These are phyloP conservation scores for Taenaris catops DNA, from an alignment of 2,888 invertebrate genomes.

Conservation along the genomic window DNA sequence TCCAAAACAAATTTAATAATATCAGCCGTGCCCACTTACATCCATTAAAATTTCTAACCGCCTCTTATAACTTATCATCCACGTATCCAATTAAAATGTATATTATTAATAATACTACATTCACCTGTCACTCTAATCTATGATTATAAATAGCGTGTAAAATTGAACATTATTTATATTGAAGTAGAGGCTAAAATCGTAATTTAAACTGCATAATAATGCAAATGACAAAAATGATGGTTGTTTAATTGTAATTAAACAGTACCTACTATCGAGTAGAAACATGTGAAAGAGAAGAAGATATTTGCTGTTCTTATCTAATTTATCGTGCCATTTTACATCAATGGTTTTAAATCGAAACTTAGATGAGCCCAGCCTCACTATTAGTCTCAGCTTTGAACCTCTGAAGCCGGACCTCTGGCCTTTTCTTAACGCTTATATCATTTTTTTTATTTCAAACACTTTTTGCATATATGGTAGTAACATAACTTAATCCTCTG, in stretches of 20 bases:
- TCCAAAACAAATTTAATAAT: slow-evolving; percentile 23
- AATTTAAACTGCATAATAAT: slow-evolving; percentile 25
- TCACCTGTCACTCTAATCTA: slow-evolving; percentile 56
- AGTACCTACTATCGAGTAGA: slow-evolving; percentile 14
- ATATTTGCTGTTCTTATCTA: slow-evolving; percentile 9
- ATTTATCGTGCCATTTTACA: too few relatives aligned
- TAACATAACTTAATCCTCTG: too few relatives aligned
- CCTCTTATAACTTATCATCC: slow-evolving; percentile 32
- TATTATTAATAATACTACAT: slow-evolving; percentile 47
- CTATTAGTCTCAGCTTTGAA: too few relatives aligned
- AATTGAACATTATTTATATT: slow-evolving; percentile 26
- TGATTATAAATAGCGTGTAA: slow-evolving; percentile 18
- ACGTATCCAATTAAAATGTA: slow-evolving; percentile 58
- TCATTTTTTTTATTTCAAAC: too few relatives aligned
- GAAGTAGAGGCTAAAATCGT: slow-evolving; percentile 31
- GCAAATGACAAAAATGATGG: slow-evolving; percentile 29
- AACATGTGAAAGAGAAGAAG: slow-evolving; percentile 8
- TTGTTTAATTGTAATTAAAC: slow-evolving; percentile 21
- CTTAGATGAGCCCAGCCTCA: too few relatives aligned
- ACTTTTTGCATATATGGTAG: too few relatives aligned
- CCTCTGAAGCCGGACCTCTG: too few relatives aligned
- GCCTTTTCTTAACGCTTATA: too few relatives aligned
- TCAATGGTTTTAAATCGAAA: too few relatives aligned
- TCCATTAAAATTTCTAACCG: slow-evolving; percentile 35
- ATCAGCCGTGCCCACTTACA: slow-evolving; percentile 22